Base-by-base conservation (phyloP, 2,113 vertebrate species). In the Geothlypis trichas region DNA sequence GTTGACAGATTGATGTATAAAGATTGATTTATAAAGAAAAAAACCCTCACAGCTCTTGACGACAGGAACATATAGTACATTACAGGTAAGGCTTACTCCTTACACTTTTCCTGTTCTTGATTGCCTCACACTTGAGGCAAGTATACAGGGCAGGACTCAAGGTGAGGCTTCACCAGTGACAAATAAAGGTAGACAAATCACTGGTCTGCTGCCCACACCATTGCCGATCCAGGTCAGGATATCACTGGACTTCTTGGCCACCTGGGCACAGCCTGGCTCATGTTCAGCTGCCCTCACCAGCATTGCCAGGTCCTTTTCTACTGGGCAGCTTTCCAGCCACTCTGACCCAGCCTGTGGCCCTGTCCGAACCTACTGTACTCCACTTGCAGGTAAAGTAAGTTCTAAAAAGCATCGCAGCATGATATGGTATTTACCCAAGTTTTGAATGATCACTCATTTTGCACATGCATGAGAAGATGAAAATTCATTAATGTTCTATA, bases 261-360 rank as follows among this genome's bases (percentile, higher is more conserved):
- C 22, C 33, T 15, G 12, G 11, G 10, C 39, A 74, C 27, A 69
- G 3, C 1, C 27, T 35, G 14, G 12, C 46, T 86, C 52, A 35
- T 8, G 6, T 28, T 17, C 37, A 67, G n/a, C 7, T 1, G 2
- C 28, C 31, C 7, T 11, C 1, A 62, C 3, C 30, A 57, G 11
- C 26, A 66, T 2, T 0, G 1, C 22, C 20, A 10, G 12, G 5
- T 37, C 16, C 20, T 52, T 22, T 57, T 57, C 44, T 18, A 26
- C 21, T 35, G 18, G 4, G 31, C 22, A 33, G 24, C 13, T 33
- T 77, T 66, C 30, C 14, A 74, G 66, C 10, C 39, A 31, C 41
- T 68, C 30, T 54, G 42, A 2, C 13, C 33, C 35, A 46, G 35
- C 9, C 26, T 62, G 22, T 23, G 35, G 44, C 1, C 0, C 24